Base-by-base conservation (phyloP, 2,888 invertebrate species). In the Morpho helenor region DNA sequence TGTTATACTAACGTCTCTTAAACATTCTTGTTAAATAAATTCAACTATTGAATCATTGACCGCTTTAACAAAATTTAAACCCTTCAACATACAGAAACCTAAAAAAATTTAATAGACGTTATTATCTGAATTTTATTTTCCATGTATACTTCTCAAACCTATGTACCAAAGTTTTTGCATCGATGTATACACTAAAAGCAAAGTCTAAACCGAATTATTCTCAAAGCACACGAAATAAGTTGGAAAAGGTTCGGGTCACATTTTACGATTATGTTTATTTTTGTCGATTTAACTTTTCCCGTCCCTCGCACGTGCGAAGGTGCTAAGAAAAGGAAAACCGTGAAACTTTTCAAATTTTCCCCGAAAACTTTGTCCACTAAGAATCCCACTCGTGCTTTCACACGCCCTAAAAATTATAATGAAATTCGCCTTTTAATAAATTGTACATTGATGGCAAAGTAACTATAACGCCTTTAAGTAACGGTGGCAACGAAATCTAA, bases 371-470 rank as follows among this genome's bases (percentile, higher is more conserved):
- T 22, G 59, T 66, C 64, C 52, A 60, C 64, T 60, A 61, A 66
- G 65, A 64, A 62, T 57, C 51, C 63, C 52, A 71, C 69, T 66
- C 60, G 54, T 54, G 54, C 54, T 40, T 66, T 68, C 65, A 61
- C 66, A 66, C 67, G 52, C 66, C 63, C 65, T 59, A 61, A 66
- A 66, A 72, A 71, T 71, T 66, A 57, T 66, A 69, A 69, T 64
- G 64, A 69, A 71, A 72, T 65, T 66, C 65, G 67, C 61, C 69
- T 62, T 64, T 67, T 71, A 69, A 73, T 72, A 74, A 72, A 72
- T 73, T 73, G 66, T 64, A 62, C 59, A 64, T 62, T 65, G 67
- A 70, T 66, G 66, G 51, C 60, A 59, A 56, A 59, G 57, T 65
- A 44, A 53, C 53, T 57, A 75, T 73, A 74, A 75, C 73, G 70